Base-by-base conservation (phyloP, 2,113 vertebrate species). In the Mirounga angustirostris region DNA sequence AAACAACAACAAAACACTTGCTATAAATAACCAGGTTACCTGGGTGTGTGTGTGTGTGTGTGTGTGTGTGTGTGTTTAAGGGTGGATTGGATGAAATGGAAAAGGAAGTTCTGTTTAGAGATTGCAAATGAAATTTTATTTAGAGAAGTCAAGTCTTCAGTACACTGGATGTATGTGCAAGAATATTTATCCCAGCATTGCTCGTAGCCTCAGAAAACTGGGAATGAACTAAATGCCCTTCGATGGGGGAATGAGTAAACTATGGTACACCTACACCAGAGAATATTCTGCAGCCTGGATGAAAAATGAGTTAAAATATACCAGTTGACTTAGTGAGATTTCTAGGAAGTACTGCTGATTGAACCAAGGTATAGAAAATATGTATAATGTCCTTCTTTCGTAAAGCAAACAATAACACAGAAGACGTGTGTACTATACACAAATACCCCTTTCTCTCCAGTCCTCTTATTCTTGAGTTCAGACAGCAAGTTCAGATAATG, bases 181-280 rank as follows among this genome's bases (percentile, higher is more conserved):
- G 36, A 7, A 15, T 15, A 6, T 43, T 46, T 30, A 24, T 7
- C 3, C 4, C 28, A 61, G 71, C 11, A 1, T 3, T 7, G 30
- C 5, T 7, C 4, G 11, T 4, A 43, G 43, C 33, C 40, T 16
- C 69, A 13, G 93, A 76, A 61, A 71, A 46, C 14, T 22, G 36
- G 33, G 65, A 46, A 13, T 7, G 9, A 24, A 19, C 1, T 19
- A 56, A 40, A 78, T 11, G 33, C 5, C 19, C 30, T 10, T 13
- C 4, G 28, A 43, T 0, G 8, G 67, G 52, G 4, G n/a, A n/a
- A 56, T 7, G 18, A 22, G 19, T 24, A 9, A 67, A 54, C 16
- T n/a, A 9, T 3, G 14, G 30, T 28, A 6, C 9, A 0, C 6
- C 22, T 12, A 1, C 1, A 7, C 4, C 15, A 2, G 58, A 63